A percentile compares a stretch with the other conserved stretches of the same genome.
Conservation (phyloP, 1,140 invertebrate species). For the Lucilia sericata region DNA sequence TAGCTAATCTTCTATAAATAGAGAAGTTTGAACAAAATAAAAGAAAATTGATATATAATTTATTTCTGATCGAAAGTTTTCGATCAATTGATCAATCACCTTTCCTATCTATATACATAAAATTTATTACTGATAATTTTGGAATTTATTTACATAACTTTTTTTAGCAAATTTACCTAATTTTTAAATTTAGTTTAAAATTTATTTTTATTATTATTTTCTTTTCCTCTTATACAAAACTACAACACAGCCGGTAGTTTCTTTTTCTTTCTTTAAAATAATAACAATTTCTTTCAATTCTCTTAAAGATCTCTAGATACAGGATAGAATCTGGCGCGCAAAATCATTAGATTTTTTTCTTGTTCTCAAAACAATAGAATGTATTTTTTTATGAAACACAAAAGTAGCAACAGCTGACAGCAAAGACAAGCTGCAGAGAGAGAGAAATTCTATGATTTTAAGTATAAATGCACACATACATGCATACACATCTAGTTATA, state of each 20-base stretch:
- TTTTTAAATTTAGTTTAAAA: too few relatives aligned
- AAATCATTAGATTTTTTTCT: not conserved
- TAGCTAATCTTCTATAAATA: too few relatives aligned
- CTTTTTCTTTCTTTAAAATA: not conserved
- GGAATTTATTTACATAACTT: too few relatives aligned
- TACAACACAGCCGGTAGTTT: not conserved
- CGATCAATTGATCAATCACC: too few relatives aligned
- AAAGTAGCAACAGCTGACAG: slow-evolving; percentile 36
- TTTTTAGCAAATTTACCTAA: too few relatives aligned
- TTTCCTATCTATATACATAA: too few relatives aligned
- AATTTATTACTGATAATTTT: too few relatives aligned
- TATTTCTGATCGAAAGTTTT: too few relatives aligned
- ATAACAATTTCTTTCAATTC: not conserved
- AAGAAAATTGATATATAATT: too few relatives aligned
- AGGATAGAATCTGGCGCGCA: slow-evolving; percentile 3
- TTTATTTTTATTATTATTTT: not conserved
- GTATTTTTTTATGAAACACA: not conserved
- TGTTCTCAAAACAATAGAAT: slow-evolving; percentile 22
- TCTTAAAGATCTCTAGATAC: not conserved
- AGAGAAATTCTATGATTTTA: not conserved
- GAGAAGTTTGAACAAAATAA: too few relatives aligned
- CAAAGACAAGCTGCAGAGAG: slow-evolving; percentile 9
- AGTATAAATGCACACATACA: not conserved
- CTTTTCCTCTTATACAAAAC: not conserved
- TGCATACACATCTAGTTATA: not conserved